Evolutionary conservation across 2,113 vertebrate genomes (phyloP).

Genomic region (Tachuris rubrigastra): DNA sequence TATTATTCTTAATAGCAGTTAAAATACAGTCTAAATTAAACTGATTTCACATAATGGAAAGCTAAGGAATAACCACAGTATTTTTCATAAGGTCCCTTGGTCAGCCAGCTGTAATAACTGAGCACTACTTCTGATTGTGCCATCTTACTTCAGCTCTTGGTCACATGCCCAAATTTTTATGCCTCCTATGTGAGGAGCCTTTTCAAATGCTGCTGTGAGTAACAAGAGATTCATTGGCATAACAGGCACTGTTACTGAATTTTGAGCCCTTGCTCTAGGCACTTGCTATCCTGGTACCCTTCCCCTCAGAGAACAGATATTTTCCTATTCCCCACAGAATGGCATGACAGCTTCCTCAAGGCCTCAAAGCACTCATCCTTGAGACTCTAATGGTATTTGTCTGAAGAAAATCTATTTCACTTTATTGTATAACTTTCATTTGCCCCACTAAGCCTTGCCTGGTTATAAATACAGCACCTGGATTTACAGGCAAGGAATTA

Average conservation of each 20-base stretch:
- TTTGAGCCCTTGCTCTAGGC: neutral
- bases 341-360: neutral
- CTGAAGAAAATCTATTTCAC: neutral
- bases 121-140: neutral
- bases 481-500: neutral
- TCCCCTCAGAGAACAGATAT: neutral
- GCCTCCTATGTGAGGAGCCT: neutral
- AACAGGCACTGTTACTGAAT: neutral
- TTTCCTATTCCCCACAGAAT: neutral
- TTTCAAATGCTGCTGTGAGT: neutral
- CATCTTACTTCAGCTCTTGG: neutral
- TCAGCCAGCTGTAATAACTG: neutral
- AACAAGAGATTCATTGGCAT: neutral
- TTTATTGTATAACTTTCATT: neutral
- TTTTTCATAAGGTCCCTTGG: neutral
- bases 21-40: neutral
- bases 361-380: neutral
- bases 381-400: neutral
- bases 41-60: neutral
- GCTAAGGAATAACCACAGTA: neutral
- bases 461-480: neutral
- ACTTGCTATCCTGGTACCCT: neutral
- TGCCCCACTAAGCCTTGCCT: neutral
- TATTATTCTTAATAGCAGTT: neutral
- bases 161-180: neutral